phyloP scores from a whole-genome alignment of 2,113 vertebrate genomes.

The Alligator mississippiensis region DNA sequence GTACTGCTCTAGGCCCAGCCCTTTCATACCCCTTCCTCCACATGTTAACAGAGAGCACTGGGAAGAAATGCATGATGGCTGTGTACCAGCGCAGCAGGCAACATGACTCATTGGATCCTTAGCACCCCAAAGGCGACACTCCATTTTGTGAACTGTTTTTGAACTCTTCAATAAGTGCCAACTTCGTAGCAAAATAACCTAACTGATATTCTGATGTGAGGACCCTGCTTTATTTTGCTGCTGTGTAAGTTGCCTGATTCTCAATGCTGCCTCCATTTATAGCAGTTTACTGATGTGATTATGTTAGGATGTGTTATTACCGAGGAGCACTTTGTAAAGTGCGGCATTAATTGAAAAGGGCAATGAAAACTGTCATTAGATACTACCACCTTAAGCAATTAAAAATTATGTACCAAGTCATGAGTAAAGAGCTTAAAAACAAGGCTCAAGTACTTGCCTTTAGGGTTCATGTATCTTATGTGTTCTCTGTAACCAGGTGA shows the following conservation, averaged over 20 bases:
- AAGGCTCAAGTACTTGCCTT: neutral
- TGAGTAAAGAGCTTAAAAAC: neutral
- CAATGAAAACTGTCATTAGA: neutral
- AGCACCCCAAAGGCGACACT: fast-evolving
- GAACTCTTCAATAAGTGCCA: neutral
- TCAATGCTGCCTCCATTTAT: fast-evolving
- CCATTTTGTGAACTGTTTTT: neutral
- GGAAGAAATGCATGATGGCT: fast-evolving
- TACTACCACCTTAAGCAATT: neutral
- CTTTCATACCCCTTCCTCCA: neutral
- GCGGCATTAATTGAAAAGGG: neutral
- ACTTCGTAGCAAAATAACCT: fast-evolving
- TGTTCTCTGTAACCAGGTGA: fast-evolving
- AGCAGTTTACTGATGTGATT: neutral
- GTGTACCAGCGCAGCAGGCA: fast-evolving
- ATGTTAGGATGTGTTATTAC: fast-evolving
- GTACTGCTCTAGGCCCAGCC: neutral
- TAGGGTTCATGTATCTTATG: fast-evolving
- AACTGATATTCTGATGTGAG: fast-evolving
- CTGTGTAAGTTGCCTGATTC: neutral
- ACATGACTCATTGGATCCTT: fast-evolving
- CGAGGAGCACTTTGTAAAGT: fast-evolving
- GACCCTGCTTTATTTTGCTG: neutral
- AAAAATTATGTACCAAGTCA: neutral
- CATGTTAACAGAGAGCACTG: fast-evolving